Base-by-base conservation (phyloP, 1,140 invertebrate species). In the Heliconius nattereri region DNA sequence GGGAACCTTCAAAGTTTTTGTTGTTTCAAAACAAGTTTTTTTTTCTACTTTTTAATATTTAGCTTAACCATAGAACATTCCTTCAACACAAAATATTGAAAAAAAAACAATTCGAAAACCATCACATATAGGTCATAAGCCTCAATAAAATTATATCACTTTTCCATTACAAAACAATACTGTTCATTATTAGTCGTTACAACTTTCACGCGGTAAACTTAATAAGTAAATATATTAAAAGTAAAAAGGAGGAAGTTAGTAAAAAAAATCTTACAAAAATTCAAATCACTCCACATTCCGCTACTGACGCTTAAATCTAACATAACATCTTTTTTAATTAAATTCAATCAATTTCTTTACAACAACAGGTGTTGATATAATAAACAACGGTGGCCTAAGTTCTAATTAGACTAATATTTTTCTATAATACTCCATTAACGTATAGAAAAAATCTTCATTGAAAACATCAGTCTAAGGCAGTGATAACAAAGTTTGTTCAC, bases 391-490 rank as follows among this genome's bases (percentile, higher is more conserved):
- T 86, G 85, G 79, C 84, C 86, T 91, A 88, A 82, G 81, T 81
- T 83, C 83, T 84, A 84, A 83, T 83, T 88, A 88, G 80, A 87
- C 85, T 87, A 89, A 85, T 84, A 75, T 82, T 87, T 85, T 79
- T 86, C 81, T 87, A 89, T 91, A 91, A 91, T 91, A 91, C 86
- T 91, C 86, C 85, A 83, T 88, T 81, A 90, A 90, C 86, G 85
- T 81, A 91, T 88, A 89, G 86, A 89, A 91, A 89, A 89, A 85
- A 85, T 88, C 83, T 91, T 89, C 82, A 91, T 90, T 91, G 85
- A 90, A 90, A 92, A 92, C 86, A 89, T 92, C 92, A 92, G 91
- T 93, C 91, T 90, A 90, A 93, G 91, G 92, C 91, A 94, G 92
- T 92, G 92, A 91, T 89, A 91, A 92, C 84, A 89, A 89, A 92